Base-by-base conservation (phyloP, 2,797 vertebrate genomes). In the Smutsia gigantea region DNA sequence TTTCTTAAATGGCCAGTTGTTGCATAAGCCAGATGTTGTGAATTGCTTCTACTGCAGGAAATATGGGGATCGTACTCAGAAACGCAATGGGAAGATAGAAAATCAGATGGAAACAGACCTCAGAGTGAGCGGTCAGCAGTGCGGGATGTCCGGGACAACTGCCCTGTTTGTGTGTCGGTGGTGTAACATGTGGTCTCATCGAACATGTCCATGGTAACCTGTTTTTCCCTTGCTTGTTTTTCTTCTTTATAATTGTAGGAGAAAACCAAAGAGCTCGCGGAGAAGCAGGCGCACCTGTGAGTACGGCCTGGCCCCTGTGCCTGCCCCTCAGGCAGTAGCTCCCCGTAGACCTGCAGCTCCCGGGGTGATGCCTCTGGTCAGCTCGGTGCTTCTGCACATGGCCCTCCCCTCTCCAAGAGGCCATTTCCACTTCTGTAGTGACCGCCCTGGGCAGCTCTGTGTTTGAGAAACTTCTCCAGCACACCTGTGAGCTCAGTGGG, bases 261-360 rank as follows among this genome's bases (percentile, higher is more conserved):
- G 98, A 99, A 99, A 98, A 99, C 99, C 42, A 99, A 99, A 98
- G 99, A 99, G 79, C 98, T 99, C 97, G 99, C 99, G 10, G 99
- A 99, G 98, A 99, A 99, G 98, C 99, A 99, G 98, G 99, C 99
- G 96, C 99, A 99, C 98, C 99, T 99, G 99, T 99, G 98, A 99
- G 99, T 99, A 98, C 23, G 84, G 61, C 15, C 7, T 4, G 0
- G 39, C 27, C 21, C 0, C 0, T 1, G 25, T 18, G 0, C 34
- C 39, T 0, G 1, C 25, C 8, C 13, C 12, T 4, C 2, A 1
- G 10, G 25, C 34, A 14, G 17, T n/a, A 3, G 77, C 5, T 53
- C 91, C 75, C 31, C 12, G 8, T 3, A 27, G 69, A 57, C 69
- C n/a, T 17, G 34, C 10, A 9, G 4, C 21, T 57, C n/a, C 79